A percentile compares a stretch with the other conserved stretches of the same genome.
Conservation (phyloP, 2,888 invertebrate genomes). For the Torymus tubicola region DNA sequence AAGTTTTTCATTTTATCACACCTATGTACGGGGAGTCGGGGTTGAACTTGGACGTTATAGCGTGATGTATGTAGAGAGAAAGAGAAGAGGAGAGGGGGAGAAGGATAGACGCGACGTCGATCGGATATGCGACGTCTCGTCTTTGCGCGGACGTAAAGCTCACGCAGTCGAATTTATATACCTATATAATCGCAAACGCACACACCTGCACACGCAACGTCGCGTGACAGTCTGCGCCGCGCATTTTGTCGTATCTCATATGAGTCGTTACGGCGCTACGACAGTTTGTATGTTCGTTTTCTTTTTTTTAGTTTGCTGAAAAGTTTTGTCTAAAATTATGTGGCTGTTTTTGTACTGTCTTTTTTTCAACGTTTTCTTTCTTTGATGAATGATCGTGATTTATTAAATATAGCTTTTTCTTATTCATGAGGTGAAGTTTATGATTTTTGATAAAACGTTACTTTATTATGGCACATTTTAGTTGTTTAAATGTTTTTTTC, state of each 20-base stretch:
- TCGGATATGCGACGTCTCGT: conserved; percentile 16
- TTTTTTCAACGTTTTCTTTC: conserved; percentile 3
- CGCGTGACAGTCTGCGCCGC: too few species aligned
- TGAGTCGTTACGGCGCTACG: too few species aligned
- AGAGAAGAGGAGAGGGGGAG: too few species aligned
- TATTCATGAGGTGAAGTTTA: background rate
- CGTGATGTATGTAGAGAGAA: too few species aligned
- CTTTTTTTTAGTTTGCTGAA: background rate
- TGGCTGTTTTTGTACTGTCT: conserved; percentile 33
- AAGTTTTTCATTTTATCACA: conserved; percentile 24
- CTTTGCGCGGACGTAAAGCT: conserved; percentile 12
- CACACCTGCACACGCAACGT: background rate
- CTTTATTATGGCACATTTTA: too few species aligned
- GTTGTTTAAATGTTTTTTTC: too few species aligned
- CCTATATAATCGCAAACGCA: background rate
- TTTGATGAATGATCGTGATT: background rate
- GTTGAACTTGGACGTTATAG: too few species aligned
- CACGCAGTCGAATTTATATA: background rate
- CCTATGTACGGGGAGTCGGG: background rate
- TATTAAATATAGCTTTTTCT: conserved; percentile 8
- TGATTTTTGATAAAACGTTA: background rate
- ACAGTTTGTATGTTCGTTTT: conserved; percentile 8
- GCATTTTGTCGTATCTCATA: too few species aligned
- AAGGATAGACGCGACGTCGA: too few species aligned
- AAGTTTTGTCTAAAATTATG: conserved; percentile 34